Evolutionary conservation across 2,113 vertebrate species (phyloP), one percentile per base, ranked within the genome.

Genomic region (Prunella fulvescens): DNA sequence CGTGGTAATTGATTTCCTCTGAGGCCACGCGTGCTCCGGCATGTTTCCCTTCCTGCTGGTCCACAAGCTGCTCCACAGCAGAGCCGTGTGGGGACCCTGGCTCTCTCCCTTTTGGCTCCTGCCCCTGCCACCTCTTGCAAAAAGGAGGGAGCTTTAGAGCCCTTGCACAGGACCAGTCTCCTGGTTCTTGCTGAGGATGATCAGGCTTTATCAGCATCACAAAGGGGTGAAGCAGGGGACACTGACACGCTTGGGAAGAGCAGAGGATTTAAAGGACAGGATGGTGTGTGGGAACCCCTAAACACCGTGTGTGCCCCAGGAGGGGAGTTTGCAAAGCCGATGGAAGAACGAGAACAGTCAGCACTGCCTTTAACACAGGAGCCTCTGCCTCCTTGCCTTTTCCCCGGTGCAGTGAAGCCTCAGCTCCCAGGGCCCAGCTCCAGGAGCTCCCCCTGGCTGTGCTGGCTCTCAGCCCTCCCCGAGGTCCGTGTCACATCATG

Each of bases 1-100:
- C 69, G 82, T 20, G 57, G 44, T 90, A 92, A 82, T 93, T 92
- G 69, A 61, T 93, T 95, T 94, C 65, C 70, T 92, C 69, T 35
- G 83, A 83, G 81, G 65, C 67, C 7, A 2, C 29, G 20, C 31
- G 0, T 53, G 65, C n/a, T 54, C 57, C 1, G 1, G 44, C 18
- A 2, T 5, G 26, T 84, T 45, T 61, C 60, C 26, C 9, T 85
- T 77, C 84, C 58, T 64, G 71, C 89, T 74, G 22, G 13, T 70
- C 73, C 12, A 14, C 0, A 4, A 84, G 79, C 39, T 40, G 50
- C 12, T n/a, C n/a, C 47, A 3, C 25, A n/a, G 48, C 47, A 73
- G 78, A 73, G 24, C 56, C 5, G 1, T 64, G 2, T 20, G 15
- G 40, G 47, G 33, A 16, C 2, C 1, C 15, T 11, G 24, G 23